Evolutionary conservation across 2,888 invertebrate genomes (phyloP).

Genomic region (Hirtodrosophila alboralis): DNA sequence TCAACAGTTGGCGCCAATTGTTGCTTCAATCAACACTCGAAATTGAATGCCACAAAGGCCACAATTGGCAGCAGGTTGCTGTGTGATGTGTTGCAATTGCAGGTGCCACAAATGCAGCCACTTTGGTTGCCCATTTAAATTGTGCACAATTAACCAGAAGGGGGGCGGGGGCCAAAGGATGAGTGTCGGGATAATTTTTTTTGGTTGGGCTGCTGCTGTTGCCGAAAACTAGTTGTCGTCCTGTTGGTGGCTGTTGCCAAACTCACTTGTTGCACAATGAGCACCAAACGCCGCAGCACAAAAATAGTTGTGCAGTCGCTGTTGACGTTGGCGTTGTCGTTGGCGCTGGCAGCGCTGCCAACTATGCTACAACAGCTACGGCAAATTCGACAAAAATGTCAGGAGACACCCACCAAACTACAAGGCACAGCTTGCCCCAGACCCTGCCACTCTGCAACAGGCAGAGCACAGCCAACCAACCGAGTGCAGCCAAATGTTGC

Average conservation of each 20-base stretch:
- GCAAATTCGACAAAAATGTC: constrained; percentile 82
- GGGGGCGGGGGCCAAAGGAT: constrained; percentile 12
- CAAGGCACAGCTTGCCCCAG: constrained; percentile 34
- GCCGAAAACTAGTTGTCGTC: constrained; percentile 81
- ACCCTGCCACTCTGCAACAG: constrained; percentile 12
- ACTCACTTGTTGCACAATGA: constrained; percentile 85
- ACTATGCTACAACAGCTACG: constrained; percentile 46
- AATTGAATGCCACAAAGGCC: constrained; percentile 57
- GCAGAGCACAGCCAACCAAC: constrained; percentile 62
- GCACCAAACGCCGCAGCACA: constrained; percentile 72
- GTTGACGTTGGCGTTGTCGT: constrained; percentile 30
- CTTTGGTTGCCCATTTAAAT: constrained; percentile 53
- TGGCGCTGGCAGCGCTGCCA: constrained; percentile 40
- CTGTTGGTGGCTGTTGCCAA: constrained; percentile 83
- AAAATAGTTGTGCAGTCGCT: constrained; percentile 73
- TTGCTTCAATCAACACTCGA: constrained; percentile 71
- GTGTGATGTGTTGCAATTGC: constrained; percentile 44
- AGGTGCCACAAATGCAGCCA: constrained; percentile 54
- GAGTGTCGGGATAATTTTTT: constrained; percentile 19
- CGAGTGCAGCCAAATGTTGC: constrained; percentile 79
- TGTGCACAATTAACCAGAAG: constrained; percentile 56
- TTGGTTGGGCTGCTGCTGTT: constrained; percentile 37
- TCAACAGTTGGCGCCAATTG: constrained; percentile 78
- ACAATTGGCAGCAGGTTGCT: constrained; percentile 26
- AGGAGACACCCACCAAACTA: constrained; percentile 79